A percentile compares a stretch with the other conserved stretches of the same genome.
These are phyloP conservation scores for Cheilosia scutellata DNA, from an alignment of 2,888 invertebrate species.

Conservation along the genomic window DNA sequence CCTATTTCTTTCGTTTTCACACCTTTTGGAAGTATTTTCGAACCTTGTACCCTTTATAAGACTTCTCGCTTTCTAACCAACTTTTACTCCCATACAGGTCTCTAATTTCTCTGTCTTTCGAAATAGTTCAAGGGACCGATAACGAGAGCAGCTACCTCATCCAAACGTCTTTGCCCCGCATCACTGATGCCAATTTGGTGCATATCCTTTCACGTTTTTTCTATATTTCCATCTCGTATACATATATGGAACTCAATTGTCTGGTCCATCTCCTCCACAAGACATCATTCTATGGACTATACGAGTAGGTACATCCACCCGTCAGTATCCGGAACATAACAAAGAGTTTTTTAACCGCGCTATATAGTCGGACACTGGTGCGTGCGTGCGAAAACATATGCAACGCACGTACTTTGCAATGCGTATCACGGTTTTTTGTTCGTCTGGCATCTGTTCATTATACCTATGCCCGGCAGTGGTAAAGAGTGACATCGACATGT, in stretches of 20 bases:
- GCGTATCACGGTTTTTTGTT: slow-evolving; percentile 55
- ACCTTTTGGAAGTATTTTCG: too few relatives aligned
- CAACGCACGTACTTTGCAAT: slow-evolving; percentile 69
- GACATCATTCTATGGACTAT: slow-evolving; percentile 38
- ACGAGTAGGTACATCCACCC: slow-evolving; percentile 12
- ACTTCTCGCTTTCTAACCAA: too few relatives aligned
- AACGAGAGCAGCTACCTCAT: too few relatives aligned
- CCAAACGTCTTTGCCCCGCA: too few relatives aligned
- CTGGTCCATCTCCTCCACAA: neutral
- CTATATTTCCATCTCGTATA: neutral
- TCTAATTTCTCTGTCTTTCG: too few relatives aligned
- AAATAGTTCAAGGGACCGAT: too few relatives aligned
- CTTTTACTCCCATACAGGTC: too few relatives aligned
- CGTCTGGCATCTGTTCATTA: slow-evolving; percentile 70
- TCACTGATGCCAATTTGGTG: too few relatives aligned
- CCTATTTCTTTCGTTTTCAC: too few relatives aligned
- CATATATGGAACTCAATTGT: slow-evolving; percentile 5
- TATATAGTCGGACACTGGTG: neutral
- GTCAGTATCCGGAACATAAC: slow-evolving; percentile 45
- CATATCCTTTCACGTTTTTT: neutral
- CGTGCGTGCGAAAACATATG: slow-evolving; percentile 69
- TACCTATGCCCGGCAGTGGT: slow-evolving; percentile 16
- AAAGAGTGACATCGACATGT: slow-evolving; percentile 38
- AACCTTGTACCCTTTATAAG: too few relatives aligned
- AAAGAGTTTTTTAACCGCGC: slow-evolving; percentile 29